A percentile compares a stretch with the other conserved stretches of the same genome.
These are phyloP conservation scores for Pseudococcus jackbeardsleyi DNA, from an alignment of 2,888 invertebrate genomes.

Conservation along the genomic window DNA sequence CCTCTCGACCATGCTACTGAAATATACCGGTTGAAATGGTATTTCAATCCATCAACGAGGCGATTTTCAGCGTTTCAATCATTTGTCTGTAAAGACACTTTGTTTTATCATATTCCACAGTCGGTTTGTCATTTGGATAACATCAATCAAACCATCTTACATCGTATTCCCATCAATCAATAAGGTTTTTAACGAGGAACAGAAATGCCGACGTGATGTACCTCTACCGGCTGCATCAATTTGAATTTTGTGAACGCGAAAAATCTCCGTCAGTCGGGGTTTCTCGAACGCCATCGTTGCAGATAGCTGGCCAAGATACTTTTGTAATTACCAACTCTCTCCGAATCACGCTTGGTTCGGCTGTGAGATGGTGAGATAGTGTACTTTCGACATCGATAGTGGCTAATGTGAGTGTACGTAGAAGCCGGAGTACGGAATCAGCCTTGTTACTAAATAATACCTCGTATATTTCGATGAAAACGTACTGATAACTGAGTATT, in stretches of 20 bases:
- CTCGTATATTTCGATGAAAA: background rate
- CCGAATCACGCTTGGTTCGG: constrained; percentile 19
- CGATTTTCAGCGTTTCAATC: constrained; percentile 16
- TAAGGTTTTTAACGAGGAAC: constrained; percentile 3
- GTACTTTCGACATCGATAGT: background rate
- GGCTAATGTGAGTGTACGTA: background rate
- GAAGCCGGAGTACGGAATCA: background rate
- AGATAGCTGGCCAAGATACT: background rate
- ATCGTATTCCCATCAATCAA: constrained; percentile 1
- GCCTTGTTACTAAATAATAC: background rate
- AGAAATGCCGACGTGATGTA: background rate
- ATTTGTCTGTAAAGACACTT: constrained; percentile 10
- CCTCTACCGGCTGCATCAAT: background rate
- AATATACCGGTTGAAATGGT: background rate
- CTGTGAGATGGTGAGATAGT: background rate
- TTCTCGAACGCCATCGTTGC: background rate
- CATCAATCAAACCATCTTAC: constrained; percentile 23
- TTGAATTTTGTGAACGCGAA: background rate
- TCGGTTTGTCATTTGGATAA: constrained; percentile 25
- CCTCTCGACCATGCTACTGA: background rate
- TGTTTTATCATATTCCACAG: background rate
- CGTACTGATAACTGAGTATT: background rate
- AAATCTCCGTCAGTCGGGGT: background rate
- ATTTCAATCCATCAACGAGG: constrained; percentile 27
- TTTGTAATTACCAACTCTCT: constrained; percentile 24